A percentile compares a stretch with the other conserved stretches of the same genome.
Evolutionary conservation across 2,113 vertebrate genomes (phyloP).

Genomic region (Cyphotilapia sp.): DNA sequence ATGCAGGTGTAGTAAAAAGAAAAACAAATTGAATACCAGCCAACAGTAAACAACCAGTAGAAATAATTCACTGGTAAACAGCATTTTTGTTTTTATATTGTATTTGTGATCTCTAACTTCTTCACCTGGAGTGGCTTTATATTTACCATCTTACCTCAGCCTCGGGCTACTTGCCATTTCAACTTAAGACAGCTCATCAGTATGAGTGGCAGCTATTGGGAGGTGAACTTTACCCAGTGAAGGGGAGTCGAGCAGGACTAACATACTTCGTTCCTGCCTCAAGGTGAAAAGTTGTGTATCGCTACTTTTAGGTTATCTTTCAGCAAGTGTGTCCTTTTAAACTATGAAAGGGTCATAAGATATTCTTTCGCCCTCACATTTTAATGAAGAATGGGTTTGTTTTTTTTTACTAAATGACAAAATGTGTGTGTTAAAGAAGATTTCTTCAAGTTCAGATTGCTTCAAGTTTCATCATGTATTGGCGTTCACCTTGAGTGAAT

Average conservation of each 20-base stretch:
- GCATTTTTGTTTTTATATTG: neutral
- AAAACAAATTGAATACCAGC: neutral
- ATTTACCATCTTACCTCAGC: neutral
- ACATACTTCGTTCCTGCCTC: neutral
- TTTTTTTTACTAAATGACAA: conserved; percentile 5
- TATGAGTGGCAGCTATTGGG: conserved; percentile 26
- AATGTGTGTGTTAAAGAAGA: conserved; percentile 1
- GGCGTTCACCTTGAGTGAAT: conserved; percentile 52
- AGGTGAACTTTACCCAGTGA: conserved; percentile 27
- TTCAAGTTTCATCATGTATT: conserved; percentile 65
- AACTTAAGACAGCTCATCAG: conserved; percentile 21
- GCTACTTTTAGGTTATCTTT: neutral
- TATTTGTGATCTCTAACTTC: neutral
- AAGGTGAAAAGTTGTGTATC: conserved; percentile 1
- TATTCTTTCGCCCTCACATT: neutral
- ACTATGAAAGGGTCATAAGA: neutral
- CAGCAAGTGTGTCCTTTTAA: neutral
- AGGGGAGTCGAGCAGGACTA: neutral
- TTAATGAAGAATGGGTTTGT: neutral
- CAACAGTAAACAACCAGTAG: neutral
- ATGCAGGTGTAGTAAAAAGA: neutral
- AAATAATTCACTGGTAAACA: neutral
- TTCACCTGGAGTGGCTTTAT: neutral
- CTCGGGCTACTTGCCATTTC: conserved; percentile 16
- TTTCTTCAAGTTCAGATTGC: conserved; percentile 41